Evolutionary conservation across 2,113 vertebrate species (phyloP), one percentile per base, ranked within the genome.

Genomic region (Paracyprichromis sp.): DNA sequence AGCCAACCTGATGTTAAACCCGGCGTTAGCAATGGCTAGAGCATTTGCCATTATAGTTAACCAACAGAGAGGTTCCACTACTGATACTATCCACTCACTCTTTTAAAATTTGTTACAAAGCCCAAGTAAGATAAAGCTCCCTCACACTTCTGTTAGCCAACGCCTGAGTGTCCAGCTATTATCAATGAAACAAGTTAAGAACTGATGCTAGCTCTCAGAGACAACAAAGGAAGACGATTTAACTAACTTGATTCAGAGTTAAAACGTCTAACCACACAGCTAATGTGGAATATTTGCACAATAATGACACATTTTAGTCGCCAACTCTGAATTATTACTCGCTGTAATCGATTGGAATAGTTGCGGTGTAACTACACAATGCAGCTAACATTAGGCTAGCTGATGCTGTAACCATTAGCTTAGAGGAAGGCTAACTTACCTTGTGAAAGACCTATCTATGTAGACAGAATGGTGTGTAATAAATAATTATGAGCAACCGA

Each of bases 371-470:
- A 87, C 43, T 4, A 90, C 82, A 94, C 93, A 94, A 94, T 93
- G 84, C 90, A n/a, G 92, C 88, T 92, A 92, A 91, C 59, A 38
- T 50, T 21, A 29, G n/a, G 80, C 69, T 93, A 90, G 88, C 83
- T 59, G 2, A 17, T 24, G 52, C 19, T 24, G 59, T 52, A 93
- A 93, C 87, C 91, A 85, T 45, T 76, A 84, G n/a, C 16, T 86
- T 71, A 8, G 26, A 84, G 13, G 38, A 89, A 45, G 73, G 83
- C 86, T 93, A 88, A 95, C 96, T 96, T 95, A 96, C 96, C 96
- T 95, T 95, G 24, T 95, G 86, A 94, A 94, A 87, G 87, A 94
- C 94, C 95, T 95, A 96, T 95, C 94, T 95, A 93, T 91, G 88
- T 83, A 93, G 93, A 95, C 94, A 94, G 94, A 94, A 91, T 89